phyloP scores from a whole-genome alignment of 2,888 invertebrate species.

The Dinocampus coccinellae region DNA sequence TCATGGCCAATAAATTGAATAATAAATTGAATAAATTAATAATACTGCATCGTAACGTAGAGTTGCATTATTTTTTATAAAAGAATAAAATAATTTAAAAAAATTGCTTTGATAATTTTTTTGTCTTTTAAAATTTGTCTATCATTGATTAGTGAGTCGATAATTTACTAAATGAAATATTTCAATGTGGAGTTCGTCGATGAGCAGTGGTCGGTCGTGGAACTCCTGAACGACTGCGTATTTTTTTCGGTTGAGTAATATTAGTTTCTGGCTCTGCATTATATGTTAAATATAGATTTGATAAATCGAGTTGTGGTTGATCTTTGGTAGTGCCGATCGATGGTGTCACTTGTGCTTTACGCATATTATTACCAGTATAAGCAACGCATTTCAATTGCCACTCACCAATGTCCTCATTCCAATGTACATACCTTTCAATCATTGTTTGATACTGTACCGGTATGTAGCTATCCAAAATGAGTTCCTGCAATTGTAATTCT shows the following conservation, averaged over 20 bases:
- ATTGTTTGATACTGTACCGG: constrained; percentile 93
- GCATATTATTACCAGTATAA: constrained; percentile 99
- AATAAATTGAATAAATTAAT: constrained; percentile 21
- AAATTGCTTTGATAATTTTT: constrained; percentile 4
- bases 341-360: constrained; percentile 73
- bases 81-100: not conserved
- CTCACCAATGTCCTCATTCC: constrained; percentile 99
- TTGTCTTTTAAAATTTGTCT: constrained; percentile 20
- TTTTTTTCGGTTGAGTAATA: constrained; percentile 73
- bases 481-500: constrained; percentile 91
- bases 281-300: constrained; percentile 78
- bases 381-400: constrained; percentile 99
- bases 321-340: constrained; percentile 60
- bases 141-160: not conserved
- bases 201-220: constrained; percentile 72
- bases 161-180: not conserved
- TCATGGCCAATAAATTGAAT: not conserved
- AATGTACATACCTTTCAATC: constrained; percentile 92
- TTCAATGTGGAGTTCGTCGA: constrained; percentile 62
- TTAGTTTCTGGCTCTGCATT: constrained; percentile 70
- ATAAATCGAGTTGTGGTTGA: constrained; percentile 75
- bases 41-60: constrained; percentile 14
- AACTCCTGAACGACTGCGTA: constrained; percentile 71
- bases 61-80: not conserved
- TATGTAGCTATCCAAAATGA: constrained; percentile 93